A percentile compares a stretch with the other conserved stretches of the same genome.
These are phyloP conservation scores for Melikaiella ostensackeni DNA, from an alignment of 2,888 invertebrate genomes.

Conservation along the genomic window DNA sequence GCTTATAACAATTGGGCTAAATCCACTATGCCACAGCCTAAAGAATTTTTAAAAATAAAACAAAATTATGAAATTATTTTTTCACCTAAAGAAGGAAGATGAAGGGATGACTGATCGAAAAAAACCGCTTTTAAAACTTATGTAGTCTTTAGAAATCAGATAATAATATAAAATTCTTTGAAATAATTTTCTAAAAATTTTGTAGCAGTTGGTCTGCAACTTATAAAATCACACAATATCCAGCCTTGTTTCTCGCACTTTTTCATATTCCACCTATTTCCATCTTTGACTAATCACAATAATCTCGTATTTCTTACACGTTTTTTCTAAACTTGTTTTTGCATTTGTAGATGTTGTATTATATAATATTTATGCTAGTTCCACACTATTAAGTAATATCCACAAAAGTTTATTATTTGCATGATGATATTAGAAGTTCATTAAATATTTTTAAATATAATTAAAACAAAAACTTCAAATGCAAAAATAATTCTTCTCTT, in stretches of 20 bases:
- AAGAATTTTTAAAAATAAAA: no score
- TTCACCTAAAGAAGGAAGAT: no score
- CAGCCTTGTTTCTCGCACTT: conserved; percentile 5
- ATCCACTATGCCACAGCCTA: no score
- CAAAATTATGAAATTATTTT: no score
- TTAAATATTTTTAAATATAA: background rate
- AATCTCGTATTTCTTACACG: conserved; percentile 4
- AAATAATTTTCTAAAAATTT: no score
- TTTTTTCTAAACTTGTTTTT: conserved; percentile 13
- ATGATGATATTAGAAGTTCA: background rate
- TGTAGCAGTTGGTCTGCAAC: no score
- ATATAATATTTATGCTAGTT: background rate
- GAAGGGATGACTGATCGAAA: no score
- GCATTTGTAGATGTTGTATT: conserved; percentile 18
- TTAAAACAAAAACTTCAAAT: background rate
- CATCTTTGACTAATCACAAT: conserved; percentile 5
- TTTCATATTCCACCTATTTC: background rate
- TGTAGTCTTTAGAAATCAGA: no score
- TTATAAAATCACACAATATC: background rate
- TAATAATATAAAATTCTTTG: no score
- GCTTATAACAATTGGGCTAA: no score
- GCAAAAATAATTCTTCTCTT: background rate
- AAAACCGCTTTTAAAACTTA: no score
- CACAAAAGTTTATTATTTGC: background rate
- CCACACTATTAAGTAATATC: background rate